A percentile compares a stretch with the other conserved stretches of the same genome.
phyloP scores from a whole-genome alignment of 2,797 vertebrate genomes.

The Cossypha dichroa region DNA sequence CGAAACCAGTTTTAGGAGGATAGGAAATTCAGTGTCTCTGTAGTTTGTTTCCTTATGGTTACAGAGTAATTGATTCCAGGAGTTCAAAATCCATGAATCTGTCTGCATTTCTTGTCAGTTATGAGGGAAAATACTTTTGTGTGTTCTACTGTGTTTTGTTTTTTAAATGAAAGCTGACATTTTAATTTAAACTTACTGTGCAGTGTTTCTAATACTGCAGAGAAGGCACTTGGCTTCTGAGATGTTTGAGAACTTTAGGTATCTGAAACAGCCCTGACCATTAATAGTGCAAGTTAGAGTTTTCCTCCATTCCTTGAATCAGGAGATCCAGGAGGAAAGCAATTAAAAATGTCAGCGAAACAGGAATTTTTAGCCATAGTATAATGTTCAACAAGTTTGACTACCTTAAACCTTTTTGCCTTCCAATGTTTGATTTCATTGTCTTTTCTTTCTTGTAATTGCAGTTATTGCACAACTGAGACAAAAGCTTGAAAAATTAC shows the following conservation, averaged over 20 bases:
- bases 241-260: not conserved
- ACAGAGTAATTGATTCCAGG: not conserved
- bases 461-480: conserved; percentile 92
- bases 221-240: not conserved
- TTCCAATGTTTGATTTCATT: not conserved
- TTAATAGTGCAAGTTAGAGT: not conserved
- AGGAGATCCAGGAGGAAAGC: not conserved
- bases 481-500: conserved; percentile 93
- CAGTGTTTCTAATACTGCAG: not conserved
- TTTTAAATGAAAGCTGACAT: not conserved
- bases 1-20: not conserved
- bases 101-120: not conserved
- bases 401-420: not conserved
- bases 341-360: not conserved
- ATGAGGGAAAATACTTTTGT: not conserved
- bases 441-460: conserved; percentile 41
- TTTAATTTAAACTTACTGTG: not conserved
- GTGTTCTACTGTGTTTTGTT: not conserved
- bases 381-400: not conserved
- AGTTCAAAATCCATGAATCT: not conserved
- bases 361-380: not conserved
- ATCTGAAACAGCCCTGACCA: not conserved
- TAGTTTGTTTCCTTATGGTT: not conserved
- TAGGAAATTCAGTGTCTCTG: not conserved
- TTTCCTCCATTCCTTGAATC: not conserved